phyloP scores from a whole-genome alignment of 2,888 invertebrate species.

The Tholera decimalis region DNA sequence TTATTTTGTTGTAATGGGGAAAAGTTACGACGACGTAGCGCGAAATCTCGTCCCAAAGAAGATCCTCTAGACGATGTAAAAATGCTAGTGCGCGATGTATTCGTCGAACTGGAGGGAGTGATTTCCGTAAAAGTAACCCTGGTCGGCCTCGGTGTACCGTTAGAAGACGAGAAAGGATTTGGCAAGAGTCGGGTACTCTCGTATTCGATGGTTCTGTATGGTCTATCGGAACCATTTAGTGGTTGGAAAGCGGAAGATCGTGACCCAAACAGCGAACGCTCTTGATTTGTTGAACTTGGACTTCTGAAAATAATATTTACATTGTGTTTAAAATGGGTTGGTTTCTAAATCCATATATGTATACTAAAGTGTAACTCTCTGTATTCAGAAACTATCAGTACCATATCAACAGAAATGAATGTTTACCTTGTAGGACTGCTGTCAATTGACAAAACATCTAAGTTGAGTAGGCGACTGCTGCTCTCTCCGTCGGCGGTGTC shows the following conservation, averaged over 20 bases:
- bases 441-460: constrained; percentile 83
- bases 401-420: background rate
- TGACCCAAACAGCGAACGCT: constrained; percentile 81
- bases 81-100: constrained; percentile 84
- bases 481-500: constrained; percentile 75
- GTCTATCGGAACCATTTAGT: constrained; percentile 75
- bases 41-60: constrained; percentile 66
- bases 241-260: constrained; percentile 87
- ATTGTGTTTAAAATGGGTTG: background rate
- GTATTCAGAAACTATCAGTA: background rate
- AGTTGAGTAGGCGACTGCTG: constrained; percentile 79
- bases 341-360: background rate
- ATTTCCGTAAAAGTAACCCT: constrained; percentile 71
- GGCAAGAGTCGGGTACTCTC: constrained; percentile 82
- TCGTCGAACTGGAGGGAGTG: constrained; percentile 64
- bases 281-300: constrained; percentile 72
- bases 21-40: constrained; percentile 73
- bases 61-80: constrained; percentile 80
- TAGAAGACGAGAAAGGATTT: constrained; percentile 84
- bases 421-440: constrained; percentile 75
- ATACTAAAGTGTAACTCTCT: background rate
- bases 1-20: constrained; percentile 64
- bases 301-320: constrained; percentile 67
- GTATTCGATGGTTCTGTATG: constrained; percentile 77
- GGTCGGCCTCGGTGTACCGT: constrained; percentile 68